Conservation (phyloP, 2,888 invertebrate species). For the Hybos culiciformis region DNA sequence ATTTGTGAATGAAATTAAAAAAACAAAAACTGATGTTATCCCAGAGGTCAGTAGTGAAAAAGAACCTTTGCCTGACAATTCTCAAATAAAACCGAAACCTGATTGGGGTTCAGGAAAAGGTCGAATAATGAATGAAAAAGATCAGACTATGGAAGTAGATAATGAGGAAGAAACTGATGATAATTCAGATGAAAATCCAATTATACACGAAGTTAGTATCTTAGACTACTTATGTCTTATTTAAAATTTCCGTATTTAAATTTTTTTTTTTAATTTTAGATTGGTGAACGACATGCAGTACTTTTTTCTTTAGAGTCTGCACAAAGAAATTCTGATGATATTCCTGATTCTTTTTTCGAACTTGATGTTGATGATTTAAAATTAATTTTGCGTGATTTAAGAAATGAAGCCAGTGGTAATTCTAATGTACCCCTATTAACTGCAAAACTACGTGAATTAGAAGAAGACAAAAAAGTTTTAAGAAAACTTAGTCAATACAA, state of each 20-base stretch:
- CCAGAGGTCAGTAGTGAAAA: constrained; percentile 19
- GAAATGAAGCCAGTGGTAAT: constrained; percentile 45
- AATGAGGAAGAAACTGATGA: constrained; percentile 15
- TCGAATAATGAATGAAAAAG: constrained; percentile 19
- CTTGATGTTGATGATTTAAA: constrained; percentile 70
- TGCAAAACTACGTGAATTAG: constrained; percentile 44
- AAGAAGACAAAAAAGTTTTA: constrained; percentile 42
- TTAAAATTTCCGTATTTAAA: not conserved
- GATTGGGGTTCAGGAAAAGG: constrained; percentile 29
- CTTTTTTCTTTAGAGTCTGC: constrained; percentile 50
- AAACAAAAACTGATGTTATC: not conserved
- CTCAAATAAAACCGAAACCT: constrained; percentile 10
- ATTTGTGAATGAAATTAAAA: too few relatives aligned
- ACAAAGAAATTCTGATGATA: constrained; percentile 49
- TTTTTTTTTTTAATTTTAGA: constrained; percentile 36
- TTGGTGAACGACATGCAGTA: constrained; percentile 62
- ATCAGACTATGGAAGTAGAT: constrained; percentile 3
- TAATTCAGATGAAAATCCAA: constrained; percentile 23
- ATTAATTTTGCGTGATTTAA: constrained; percentile 58
- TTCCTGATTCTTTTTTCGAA: constrained; percentile 81
- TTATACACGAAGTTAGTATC: not conserved
- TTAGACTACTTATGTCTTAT: not conserved
- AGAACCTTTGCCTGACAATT: constrained; percentile 9
- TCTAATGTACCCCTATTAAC: constrained; percentile 66
- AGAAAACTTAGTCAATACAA: constrained; percentile 53